Evolutionary conservation across 2,113 vertebrate genomes (phyloP), one percentile per base, ranked within the genome.

Genomic region (Oplegnathus fasciatus): DNA sequence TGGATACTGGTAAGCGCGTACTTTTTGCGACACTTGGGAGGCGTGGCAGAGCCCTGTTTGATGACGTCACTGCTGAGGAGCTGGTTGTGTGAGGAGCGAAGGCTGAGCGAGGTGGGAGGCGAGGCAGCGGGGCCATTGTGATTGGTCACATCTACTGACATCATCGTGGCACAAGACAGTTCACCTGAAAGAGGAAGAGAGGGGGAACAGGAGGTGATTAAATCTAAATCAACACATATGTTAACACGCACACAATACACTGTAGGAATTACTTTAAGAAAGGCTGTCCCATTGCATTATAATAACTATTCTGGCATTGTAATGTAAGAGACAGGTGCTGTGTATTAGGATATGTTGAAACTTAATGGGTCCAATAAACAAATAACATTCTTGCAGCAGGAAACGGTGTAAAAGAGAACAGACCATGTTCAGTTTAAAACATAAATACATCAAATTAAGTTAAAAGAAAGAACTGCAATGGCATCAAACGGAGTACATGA

Each of bases 11-110:
- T 99, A 46, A 99, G 95, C 0, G 98, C 98, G 0, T 99, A 99
- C 88, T 99, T 99, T 80, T 98, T 99, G 86, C 98, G 96, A 95
- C 98, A 99, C 89, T 99, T 99, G 0, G 98, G 98, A 9, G 97
- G 98, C 0, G 98, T 99, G 94, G 91, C 95, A 0, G 93, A 95
- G 91, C 95, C 98, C 93, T 96, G 97, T 74, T 96, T 97, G 75
- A 92, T 89, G 55, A 97, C 96, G 20, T 98, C 98, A 0, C 95
- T 94, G n/a, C 97, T 97, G 65, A 99, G 92, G 0, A 98, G 94
- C 75, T 99, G 97, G 32, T 99, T 99, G 88, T 99, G 98, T 1
- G 98, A 99, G 80, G 97, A 98, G 75, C 96, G 97, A 66, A 99
- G 95, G 84, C 96, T 97, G 18, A 99, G 98, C 4, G 97, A 98